A percentile compares a stretch with the other conserved stretches of the same genome.
Evolutionary conservation across 2,888 invertebrate species (phyloP).

Genomic region (Syrphus vitripennis): DNA sequence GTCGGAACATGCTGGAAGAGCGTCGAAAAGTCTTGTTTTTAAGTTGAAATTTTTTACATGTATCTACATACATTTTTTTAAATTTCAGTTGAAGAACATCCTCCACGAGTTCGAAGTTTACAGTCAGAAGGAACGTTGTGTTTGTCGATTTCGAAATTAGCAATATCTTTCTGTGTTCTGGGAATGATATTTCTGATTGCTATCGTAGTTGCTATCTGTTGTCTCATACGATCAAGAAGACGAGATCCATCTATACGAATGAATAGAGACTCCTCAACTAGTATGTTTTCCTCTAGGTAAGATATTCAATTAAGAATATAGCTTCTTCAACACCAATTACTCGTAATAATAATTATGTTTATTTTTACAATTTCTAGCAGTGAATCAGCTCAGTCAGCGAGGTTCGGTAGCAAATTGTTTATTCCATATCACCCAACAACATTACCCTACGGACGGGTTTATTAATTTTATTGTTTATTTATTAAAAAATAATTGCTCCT

Average conservation of each 20-base stretch:
- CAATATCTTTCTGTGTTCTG: constrained; percentile 87
- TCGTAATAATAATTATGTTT: neutral
- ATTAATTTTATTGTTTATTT: constrained; percentile 72
- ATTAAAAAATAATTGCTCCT: constrained; percentile 10
- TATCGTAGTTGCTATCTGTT: constrained; percentile 86
- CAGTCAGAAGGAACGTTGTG: constrained; percentile 83
- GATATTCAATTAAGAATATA: neutral
- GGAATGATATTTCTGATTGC: constrained; percentile 88
- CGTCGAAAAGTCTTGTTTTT: too few relatives aligned
- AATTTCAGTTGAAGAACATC: constrained; percentile 78
- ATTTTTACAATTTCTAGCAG: constrained; percentile 74
- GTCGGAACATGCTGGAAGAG: too few relatives aligned
- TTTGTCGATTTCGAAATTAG: constrained; percentile 89
- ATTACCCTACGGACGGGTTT: constrained; percentile 80
- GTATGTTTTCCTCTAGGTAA: constrained; percentile 79
- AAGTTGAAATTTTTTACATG: too few relatives aligned
- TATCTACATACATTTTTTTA: neutral
- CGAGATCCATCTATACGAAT: constrained; percentile 68
- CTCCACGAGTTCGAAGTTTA: constrained; percentile 76
- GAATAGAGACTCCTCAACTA: constrained; percentile 73
- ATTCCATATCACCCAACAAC: constrained; percentile 79
- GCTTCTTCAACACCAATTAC: too few relatives aligned
- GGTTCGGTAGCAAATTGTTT: constrained; percentile 79
- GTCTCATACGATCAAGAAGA: constrained; percentile 84
- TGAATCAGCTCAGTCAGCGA: constrained; percentile 79